Evolutionary conservation across 2,113 vertebrate genomes (phyloP).

Genomic region (Phaethon lepturus): DNA sequence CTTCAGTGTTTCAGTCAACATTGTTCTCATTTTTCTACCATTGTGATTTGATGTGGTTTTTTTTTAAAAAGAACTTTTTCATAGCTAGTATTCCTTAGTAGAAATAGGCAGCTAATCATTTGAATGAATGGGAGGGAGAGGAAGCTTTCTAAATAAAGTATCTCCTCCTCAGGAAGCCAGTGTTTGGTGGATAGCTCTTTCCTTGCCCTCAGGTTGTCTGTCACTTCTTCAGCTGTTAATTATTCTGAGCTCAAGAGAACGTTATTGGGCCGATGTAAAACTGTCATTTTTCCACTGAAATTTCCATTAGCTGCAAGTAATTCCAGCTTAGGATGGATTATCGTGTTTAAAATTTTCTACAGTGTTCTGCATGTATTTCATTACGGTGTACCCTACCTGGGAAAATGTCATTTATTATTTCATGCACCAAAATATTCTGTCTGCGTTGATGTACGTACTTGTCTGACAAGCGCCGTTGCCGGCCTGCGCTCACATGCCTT

Average conservation of each 20-base stretch:
- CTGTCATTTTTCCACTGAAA: not conserved
- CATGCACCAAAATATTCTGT: not conserved
- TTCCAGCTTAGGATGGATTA: not conserved
- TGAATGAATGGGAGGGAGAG: not conserved
- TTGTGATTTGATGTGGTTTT: not conserved
- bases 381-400: not conserved
- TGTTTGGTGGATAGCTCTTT: not conserved
- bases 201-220: not conserved
- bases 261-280: not conserved
- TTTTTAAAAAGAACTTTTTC: not conserved
- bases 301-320: not conserved
- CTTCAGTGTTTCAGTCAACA: not conserved
- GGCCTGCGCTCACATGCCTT: not conserved
- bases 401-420: not conserved
- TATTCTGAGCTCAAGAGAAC: not conserved
- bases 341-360: not conserved
- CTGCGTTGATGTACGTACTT: not conserved
- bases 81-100: not conserved
- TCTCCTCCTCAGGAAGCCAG: not conserved
- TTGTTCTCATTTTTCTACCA: not conserved
- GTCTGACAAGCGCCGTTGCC: not conserved
- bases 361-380: not conserved
- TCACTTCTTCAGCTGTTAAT: not conserved
- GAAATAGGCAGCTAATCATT: not conserved
- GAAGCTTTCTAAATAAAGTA: not conserved